Percentiles rank a stretch among this genome's conserved stretches.
Conservation (phyloP, 2,113 vertebrate species). For the Rutilus rutilus region DNA sequence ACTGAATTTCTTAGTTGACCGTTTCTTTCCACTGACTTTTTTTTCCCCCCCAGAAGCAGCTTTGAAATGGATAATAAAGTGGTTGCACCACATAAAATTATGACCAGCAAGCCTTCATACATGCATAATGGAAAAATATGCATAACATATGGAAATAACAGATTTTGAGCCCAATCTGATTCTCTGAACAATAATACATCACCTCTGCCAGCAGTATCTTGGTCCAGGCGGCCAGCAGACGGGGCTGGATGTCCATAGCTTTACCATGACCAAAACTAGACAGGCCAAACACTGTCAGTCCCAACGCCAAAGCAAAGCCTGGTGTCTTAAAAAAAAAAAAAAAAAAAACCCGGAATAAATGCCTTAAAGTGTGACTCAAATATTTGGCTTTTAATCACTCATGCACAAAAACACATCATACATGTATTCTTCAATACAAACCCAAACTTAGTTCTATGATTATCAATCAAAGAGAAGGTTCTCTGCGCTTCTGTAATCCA, state of each 20-base stretch:
- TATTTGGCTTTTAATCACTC: too few species aligned
- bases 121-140: background rate
- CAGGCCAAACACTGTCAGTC: conserved; percentile 85
- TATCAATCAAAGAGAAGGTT: too few species aligned
- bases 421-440: background rate
- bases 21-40: background rate
- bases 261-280: conserved; percentile 88
- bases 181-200: background rate
- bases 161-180: background rate
- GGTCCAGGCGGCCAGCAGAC: conserved; percentile 87
- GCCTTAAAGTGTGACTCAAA: conserved; percentile 1
- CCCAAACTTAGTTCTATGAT: background rate
- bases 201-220: conserved; percentile 90
- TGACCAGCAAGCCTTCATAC: background rate
- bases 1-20: background rate
- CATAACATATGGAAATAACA: background rate
- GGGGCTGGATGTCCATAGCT: conserved; percentile 86
- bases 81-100: background rate
- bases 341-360: conserved; percentile 30
- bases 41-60: background rate
- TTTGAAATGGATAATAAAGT: background rate
- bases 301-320: conserved; percentile 90
- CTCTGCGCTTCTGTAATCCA: too few species aligned
- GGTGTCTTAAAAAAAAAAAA: conserved; percentile 86
- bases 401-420: background rate